Percentiles rank a stretch among this genome's conserved stretches.
Evolutionary conservation across 2,888 invertebrate genomes (phyloP).

Genomic region (Dasysyrphus tricinctus): DNA sequence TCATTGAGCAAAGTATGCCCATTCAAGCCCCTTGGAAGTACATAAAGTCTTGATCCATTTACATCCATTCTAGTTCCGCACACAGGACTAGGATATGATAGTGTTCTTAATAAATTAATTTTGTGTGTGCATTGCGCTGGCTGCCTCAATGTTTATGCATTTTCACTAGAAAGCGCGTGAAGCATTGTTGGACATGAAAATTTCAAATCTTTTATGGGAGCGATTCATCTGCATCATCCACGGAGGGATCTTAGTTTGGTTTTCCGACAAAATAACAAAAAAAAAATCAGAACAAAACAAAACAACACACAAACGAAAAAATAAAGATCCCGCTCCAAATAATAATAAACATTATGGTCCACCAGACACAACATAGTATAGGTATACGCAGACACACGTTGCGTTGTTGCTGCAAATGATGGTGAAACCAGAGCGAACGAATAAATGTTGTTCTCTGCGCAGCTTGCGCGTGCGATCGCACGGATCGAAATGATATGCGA

Average conservation of each 20-base stretch:
- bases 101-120: background rate
- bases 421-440: constrained; percentile 27
- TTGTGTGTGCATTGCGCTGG: constrained; percentile 6
- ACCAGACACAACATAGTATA: constrained; percentile 53
- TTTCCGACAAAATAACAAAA: constrained; percentile 60
- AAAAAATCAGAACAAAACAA: background rate
- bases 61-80: background rate
- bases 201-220: constrained; percentile 62
- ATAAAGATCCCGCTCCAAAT: constrained; percentile 61
- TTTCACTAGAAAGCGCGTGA: constrained; percentile 64
- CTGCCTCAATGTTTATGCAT: constrained; percentile 63
- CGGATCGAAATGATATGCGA: constrained; percentile 61
- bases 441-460: constrained; percentile 5
- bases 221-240: constrained; percentile 57
- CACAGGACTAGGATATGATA: background rate
- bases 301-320: constrained; percentile 43
- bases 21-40: constrained; percentile 1
- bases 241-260: constrained; percentile 49
- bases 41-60: background rate
- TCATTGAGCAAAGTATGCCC: constrained; percentile 3
- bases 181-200: constrained; percentile 53
- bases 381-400: constrained; percentile 35
- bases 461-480: constrained; percentile 56
- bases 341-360: constrained; percentile 69
- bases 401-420: constrained; percentile 16